Percentiles rank a stretch among this genome's conserved stretches.
Evolutionary conservation across 2,113 vertebrate species (phyloP).

Genomic region (Rhea americana): DNA sequence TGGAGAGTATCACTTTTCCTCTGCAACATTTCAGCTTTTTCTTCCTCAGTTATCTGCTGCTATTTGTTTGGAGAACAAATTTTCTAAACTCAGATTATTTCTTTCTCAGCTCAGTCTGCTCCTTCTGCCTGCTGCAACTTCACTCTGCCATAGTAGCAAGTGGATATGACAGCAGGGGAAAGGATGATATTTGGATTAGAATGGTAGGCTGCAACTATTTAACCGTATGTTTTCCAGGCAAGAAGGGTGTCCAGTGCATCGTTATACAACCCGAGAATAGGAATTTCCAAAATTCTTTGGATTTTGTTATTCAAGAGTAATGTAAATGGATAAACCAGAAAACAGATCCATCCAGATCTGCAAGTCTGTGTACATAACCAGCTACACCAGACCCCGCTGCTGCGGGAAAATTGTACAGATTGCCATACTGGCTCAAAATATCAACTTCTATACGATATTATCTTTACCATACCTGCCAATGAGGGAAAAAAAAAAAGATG

Average conservation of each 20-base stretch:
- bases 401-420: background rate
- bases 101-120: background rate
- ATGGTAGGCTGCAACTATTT: background rate
- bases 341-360: background rate
- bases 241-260: background rate
- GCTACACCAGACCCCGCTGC: background rate
- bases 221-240: background rate
- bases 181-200: background rate
- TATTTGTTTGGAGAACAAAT: background rate
- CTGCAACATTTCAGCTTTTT: background rate
- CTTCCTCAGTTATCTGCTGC: background rate
- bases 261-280: background rate
- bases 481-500: background rate
- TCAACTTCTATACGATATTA: background rate
- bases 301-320: background rate
- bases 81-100: background rate
- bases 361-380: accelerated
- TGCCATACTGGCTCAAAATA: background rate
- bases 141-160: background rate
- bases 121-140: background rate
- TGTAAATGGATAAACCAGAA: background rate
- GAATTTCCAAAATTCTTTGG: background rate
- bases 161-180: background rate
- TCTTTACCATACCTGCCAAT: background rate
- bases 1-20: background rate